These are phyloP conservation scores for Saxidomus purpurata DNA, from an alignment of 1,140 invertebrate genomes.

Conservation along the genomic window DNA sequence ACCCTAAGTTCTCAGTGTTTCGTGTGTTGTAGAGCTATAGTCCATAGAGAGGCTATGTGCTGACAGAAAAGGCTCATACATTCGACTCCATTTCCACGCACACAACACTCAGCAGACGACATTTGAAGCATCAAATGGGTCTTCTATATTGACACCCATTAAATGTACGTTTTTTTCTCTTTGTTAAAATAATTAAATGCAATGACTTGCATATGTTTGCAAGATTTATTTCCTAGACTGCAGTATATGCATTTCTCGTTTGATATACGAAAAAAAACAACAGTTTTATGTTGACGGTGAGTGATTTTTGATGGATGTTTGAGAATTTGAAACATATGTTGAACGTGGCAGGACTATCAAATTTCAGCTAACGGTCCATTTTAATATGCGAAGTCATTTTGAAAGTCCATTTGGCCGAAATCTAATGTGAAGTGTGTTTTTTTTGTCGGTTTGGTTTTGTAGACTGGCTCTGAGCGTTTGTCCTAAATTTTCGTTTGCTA, in stretches of 20 bases:
- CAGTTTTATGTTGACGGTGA: slow-evolving; percentile 2
- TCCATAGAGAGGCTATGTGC: too few species aligned
- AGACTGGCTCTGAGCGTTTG: not conserved
- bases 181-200: not conserved
- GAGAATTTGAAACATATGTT: slow-evolving; percentile 49
- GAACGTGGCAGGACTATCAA: slow-evolving; percentile 11
- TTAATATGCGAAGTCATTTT: slow-evolving; percentile 44
- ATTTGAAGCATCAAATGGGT: too few species aligned
- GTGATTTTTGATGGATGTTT: not conserved
- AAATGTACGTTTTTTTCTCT: not conserved
- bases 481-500: too few species aligned
- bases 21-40: too few species aligned
- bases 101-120: too few species aligned
- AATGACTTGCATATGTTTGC: slow-evolving; percentile 3
- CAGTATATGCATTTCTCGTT: slow-evolving; percentile 5
- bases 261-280: not conserved
- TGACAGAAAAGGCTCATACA: too few species aligned
- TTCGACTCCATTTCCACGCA: too few species aligned
- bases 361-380: slow-evolving; percentile 57
- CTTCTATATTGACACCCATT: too few species aligned
- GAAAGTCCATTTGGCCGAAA: slow-evolving; percentile 23
- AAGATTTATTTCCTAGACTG: not conserved
- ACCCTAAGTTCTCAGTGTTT: too few species aligned
- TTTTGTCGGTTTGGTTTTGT: not conserved
- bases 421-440: not conserved